Conservation (phyloP, 2,113 vertebrate genomes). For the Syngnathus scovelli region DNA sequence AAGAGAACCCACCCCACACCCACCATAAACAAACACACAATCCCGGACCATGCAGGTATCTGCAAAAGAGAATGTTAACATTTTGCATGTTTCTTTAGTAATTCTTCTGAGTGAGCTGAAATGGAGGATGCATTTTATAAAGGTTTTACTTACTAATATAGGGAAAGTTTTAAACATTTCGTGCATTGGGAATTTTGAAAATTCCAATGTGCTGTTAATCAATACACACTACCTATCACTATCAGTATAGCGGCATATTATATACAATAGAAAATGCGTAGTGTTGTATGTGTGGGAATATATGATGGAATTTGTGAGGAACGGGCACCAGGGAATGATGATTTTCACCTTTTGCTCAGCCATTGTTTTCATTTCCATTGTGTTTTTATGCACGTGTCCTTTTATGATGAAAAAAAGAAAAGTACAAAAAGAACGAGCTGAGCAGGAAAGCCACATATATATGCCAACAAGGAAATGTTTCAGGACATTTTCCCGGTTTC, state of each 20-base stretch:
- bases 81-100: background rate
- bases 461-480: slow-evolving; percentile 67
- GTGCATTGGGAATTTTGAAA: background rate
- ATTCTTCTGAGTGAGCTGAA: background rate
- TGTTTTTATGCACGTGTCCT: slow-evolving; percentile 59
- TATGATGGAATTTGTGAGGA: slow-evolving; percentile 32
- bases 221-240: background rate
- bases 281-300: slow-evolving; percentile 45
- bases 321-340: slow-evolving; percentile 46
- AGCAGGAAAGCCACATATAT: slow-evolving; percentile 66
- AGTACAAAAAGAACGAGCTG: slow-evolving; percentile 61
- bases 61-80: background rate
- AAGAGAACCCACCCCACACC: slow-evolving; percentile 49
- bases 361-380: slow-evolving; percentile 69
- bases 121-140: background rate
- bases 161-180: background rate
- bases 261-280: background rate
- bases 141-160: background rate
- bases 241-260: background rate
- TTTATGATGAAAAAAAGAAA: slow-evolving; percentile 61
- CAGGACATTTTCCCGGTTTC: slow-evolving; percentile 7
- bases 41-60: slow-evolving; percentile 18
- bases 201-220: background rate
- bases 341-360: slow-evolving; percentile 49
- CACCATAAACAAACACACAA: slow-evolving; percentile 56